Evolutionary conservation across 2,888 invertebrate genomes (phyloP), one percentile per base, ranked within the genome.

Genomic region (Coelinius sp.): DNA sequence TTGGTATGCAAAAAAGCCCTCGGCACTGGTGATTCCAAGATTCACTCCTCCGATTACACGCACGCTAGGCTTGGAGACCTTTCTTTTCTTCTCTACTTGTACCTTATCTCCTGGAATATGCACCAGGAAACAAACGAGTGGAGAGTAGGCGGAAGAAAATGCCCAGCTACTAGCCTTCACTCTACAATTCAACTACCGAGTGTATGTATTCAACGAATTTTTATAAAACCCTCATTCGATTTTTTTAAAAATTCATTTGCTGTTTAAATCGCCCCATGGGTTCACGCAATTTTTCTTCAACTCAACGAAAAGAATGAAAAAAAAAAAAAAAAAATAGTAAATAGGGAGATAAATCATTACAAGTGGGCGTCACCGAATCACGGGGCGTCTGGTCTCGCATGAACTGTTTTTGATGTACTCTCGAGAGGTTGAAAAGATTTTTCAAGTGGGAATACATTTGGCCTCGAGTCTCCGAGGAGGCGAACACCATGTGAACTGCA

Each of bases 31-130:
- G 77, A 75, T 78, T 73, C 71, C 25, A 68, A 77, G 80, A 82
- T 82, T 80, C 78, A 76, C 81, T 77, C 75, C 78, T 79, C 69
- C 81, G 83, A 84, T 84, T 84, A 82, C 81, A 78, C 76, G 77
- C 84, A 84, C 83, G 84, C 74, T 68, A 74, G 74, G 46, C 46
- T 38, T 44, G 44, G 24, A 20, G n/a, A 65, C 46, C 63, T 53
- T 63, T 38, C 62, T 67, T 59, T 25, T 68, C 63, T 38, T 70
- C 56, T 69, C 17, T 27, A 27, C 38, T 59, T 64, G 69, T 66
- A 49, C 49, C 63, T 75, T 75, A 74, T 75, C 75, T 35, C 31
- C 35, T 27, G 27, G 70, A 66, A 46, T 41, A 64, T 53, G n/a
- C 41, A 70, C 72, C 72, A 63, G 70, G 70, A 74, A 74, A 72